phyloP scores from a whole-genome alignment of 35 echinoderm and acorn worm genomes.

The Holothuria glaberrima region DNA sequence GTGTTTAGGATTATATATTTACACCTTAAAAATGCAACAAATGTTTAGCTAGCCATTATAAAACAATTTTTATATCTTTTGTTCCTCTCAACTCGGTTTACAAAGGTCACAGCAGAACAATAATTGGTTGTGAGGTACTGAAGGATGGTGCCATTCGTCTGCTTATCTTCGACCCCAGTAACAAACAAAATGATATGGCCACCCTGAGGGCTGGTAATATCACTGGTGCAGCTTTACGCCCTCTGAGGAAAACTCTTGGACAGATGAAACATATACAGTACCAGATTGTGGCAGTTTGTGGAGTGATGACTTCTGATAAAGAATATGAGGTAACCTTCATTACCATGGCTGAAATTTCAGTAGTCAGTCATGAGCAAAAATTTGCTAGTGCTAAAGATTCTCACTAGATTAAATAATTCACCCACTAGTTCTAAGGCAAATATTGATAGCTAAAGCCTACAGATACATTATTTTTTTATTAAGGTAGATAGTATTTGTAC shows the following conservation, averaged over 20 bases:
- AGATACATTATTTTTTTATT: neutral
- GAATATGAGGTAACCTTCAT: constrained; percentile 74
- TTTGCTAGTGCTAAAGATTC: neutral
- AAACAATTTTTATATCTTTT: neutral
- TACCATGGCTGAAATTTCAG: neutral
- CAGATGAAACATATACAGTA: constrained; percentile 93
- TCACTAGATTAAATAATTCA: neutral
- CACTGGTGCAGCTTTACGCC: constrained; percentile 63
- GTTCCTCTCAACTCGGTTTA: neutral
- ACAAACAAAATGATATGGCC: constrained; percentile 55
- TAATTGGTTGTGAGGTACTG: constrained; percentile 87
- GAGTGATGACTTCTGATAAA: constrained; percentile 62
- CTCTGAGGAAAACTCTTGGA: constrained; percentile 76
- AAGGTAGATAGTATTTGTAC: no score
- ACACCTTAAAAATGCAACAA: no score
- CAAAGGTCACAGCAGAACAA: constrained; percentile 98
- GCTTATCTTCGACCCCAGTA: constrained; percentile 91
- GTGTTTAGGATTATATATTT: no score
- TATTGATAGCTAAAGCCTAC: neutral
- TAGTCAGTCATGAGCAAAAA: neutral
- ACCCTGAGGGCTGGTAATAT: constrained; percentile 56
- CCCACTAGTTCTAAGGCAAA: neutral
- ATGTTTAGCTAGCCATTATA: neutral
- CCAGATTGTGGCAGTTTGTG: constrained; percentile 81
- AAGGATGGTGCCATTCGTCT: constrained; percentile 87